Base-by-base conservation (phyloP, 2,888 invertebrate genomes). In the Synergus gifuensis region DNA sequence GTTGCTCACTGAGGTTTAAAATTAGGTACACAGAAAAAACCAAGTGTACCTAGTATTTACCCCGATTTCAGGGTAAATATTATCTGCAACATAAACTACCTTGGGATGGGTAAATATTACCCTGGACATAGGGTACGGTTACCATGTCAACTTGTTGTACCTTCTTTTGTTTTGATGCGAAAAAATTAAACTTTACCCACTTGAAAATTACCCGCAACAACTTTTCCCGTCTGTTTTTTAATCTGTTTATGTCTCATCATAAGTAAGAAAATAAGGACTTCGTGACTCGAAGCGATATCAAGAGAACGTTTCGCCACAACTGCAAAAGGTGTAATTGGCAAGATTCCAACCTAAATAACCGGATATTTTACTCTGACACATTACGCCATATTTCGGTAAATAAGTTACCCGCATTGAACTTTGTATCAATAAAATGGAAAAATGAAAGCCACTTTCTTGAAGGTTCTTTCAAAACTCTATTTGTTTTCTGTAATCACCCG, bases 281-380 rank as follows among this genome's bases (percentile, higher is more conserved):
- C n/a, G 7, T n/a, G 8, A 18, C 18, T 66, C 40, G 42, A 42
- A 11, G 40, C 18, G 18, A 67, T 28, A 64, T 22, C 7, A 28
- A 18, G 44, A 46, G 22, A 67, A 44, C 60, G 77, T 40, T 80
- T 69, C 76, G 80, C 80, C 76, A 73, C 62, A 40, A 49, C 42
- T 49, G 62, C 62, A 80, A 12, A 79, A 80, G 60, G 76, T 80
- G 79, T 80, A 76, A 79, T 81, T 83, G 83, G 81, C 78, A 81
- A 76, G 63, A 77, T 67, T 81, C 81, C 83, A 83, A 67, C 44
- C 8, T 2, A 7, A 54, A 54, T 54, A 54, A 67, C 18, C 12
- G 12, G 67, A 67, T 67, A 67, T 67, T 22, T 14, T 67, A 11
- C 22, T 18, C 18, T 5, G 44, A 67, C 18, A 67, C 22, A 67